phyloP scores from a whole-genome alignment of 1,140 invertebrate genomes.

The Atta cephalotes region DNA sequence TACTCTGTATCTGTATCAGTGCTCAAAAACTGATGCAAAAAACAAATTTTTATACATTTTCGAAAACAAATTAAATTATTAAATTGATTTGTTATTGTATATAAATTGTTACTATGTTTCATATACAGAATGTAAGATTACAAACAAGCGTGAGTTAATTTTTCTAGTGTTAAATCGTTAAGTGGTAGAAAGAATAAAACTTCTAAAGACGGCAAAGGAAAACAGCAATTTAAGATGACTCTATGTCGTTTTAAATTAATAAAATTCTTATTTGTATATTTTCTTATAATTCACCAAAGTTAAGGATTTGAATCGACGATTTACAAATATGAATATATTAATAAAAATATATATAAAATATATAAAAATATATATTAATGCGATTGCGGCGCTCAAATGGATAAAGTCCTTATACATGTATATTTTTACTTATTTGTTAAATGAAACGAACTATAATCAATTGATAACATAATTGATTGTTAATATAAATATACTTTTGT shows the following conservation, averaged over 20 bases:
- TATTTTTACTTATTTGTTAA: background rate
- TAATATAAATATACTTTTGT: constrained; percentile 65
- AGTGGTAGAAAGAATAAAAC: background rate
- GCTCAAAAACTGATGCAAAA: background rate
- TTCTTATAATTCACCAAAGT: background rate
- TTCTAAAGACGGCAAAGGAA: background rate
- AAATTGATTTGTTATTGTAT: background rate
- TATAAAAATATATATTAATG: background rate
- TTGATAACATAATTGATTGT: constrained; percentile 14
- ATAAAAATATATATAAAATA: too few species aligned
- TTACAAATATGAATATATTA: constrained; percentile 1
- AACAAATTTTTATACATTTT: background rate
- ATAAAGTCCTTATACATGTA: background rate
- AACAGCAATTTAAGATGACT: background rate
- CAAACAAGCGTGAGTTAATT: background rate
- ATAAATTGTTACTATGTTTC: background rate
- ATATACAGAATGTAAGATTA: background rate
- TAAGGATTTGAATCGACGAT: background rate
- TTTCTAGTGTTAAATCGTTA: background rate
- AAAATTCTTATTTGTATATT: constrained; percentile 4
- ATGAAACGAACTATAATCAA: constrained; percentile 28
- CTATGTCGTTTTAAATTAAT: background rate
- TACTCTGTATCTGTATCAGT: background rate
- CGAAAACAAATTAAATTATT: background rate
- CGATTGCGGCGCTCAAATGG: background rate